These are phyloP conservation scores for Marasmarcha lunaedactyla DNA, from an alignment of 2,888 invertebrate species.

Conservation along the genomic window DNA sequence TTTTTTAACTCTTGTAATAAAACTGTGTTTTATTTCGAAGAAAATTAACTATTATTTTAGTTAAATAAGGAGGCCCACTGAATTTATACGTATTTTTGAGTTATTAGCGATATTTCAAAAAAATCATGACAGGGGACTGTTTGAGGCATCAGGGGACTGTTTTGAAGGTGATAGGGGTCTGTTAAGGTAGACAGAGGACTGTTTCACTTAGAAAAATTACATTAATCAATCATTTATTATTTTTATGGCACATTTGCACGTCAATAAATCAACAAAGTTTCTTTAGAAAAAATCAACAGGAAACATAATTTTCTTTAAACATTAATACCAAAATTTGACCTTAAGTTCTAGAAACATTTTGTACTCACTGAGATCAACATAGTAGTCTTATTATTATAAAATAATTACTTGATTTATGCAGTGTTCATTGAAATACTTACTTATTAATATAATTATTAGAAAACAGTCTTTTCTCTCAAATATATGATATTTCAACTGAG, in stretches of 20 bases:
- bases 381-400: background rate
- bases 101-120: constrained; percentile 8
- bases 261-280: constrained; percentile 4
- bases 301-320: constrained; percentile 5
- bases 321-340: constrained; percentile 5
- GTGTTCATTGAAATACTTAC: background rate
- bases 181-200: constrained; percentile 5
- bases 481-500: background rate
- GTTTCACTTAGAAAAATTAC: constrained; percentile 6
- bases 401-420: background rate
- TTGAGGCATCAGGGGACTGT: background rate
- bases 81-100: constrained; percentile 11
- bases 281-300: constrained; percentile 5
- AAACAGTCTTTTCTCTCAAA: background rate
- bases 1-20: constrained; percentile 3
- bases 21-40: constrained; percentile 6
- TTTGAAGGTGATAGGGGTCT: constrained; percentile 6
- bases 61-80: constrained; percentile 9
- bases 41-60: constrained; percentile 8
- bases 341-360: constrained; percentile 6
- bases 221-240: constrained; percentile 4
- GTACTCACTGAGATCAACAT: constrained; percentile 5
- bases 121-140: constrained; percentile 9
- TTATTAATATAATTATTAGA: background rate
- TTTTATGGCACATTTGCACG: constrained; percentile 2